phyloP scores from a whole-genome alignment of 2,888 invertebrate species.

The Dioctria linearis region DNA sequence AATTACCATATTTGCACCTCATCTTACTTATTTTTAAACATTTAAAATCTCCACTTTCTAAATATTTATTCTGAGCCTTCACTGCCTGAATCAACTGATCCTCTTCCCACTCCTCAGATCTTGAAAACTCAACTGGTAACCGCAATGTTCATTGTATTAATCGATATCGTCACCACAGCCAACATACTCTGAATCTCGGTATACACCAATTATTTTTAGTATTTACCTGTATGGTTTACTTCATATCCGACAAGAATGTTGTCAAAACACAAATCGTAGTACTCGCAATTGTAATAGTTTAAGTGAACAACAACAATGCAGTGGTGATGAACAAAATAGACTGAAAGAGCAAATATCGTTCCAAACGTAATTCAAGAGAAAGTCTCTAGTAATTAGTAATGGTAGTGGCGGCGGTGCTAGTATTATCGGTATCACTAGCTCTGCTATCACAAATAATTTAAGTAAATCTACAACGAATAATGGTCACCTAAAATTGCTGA shows the following conservation, averaged over 20 bases:
- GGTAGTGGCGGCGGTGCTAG: neutral
- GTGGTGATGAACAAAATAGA: constrained; percentile 57
- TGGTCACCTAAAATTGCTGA: constrained; percentile 35
- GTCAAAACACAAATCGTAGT: constrained; percentile 61
- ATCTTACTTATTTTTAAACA: too few species aligned
- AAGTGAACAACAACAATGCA: constrained; percentile 58
- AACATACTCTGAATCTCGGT: constrained; percentile 55
- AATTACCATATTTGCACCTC: too few species aligned
- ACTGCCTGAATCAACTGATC: too few species aligned
- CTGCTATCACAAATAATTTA: neutral
- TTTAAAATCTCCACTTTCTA: too few species aligned
- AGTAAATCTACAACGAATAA: constrained; percentile 23
- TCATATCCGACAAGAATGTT: constrained; percentile 66
- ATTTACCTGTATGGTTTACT: constrained; percentile 67
- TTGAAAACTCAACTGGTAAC: constrained; percentile 11
- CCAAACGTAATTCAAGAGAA: constrained; percentile 24
- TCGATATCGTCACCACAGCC: constrained; percentile 60
- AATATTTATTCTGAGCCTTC: too few species aligned
- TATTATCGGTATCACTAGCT: neutral
- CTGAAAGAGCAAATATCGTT: constrained; percentile 49
- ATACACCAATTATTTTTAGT: constrained; percentile 66
- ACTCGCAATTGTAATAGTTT: constrained; percentile 58
- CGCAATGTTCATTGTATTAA: constrained; percentile 55
- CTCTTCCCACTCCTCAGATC: constrained; percentile 40
- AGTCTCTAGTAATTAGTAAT: constrained; percentile 6